Evolutionary conservation across 2,113 vertebrate genomes (phyloP).

Genomic region (Callorhinus ursinus): DNA sequence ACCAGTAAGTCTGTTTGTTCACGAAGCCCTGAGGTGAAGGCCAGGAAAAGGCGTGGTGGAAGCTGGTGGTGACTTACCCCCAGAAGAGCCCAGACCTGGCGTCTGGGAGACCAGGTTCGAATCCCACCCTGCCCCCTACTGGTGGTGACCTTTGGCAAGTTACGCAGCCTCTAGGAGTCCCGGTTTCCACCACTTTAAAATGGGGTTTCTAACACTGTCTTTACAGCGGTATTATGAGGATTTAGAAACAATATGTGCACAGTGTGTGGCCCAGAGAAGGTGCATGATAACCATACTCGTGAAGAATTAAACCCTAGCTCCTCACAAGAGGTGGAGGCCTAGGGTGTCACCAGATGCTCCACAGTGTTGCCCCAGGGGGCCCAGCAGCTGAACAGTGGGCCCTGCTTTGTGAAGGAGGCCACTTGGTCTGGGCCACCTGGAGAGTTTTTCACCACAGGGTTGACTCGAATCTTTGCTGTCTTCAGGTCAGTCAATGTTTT

Average conservation of each 20-base stretch:
- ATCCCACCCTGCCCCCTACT: neutral
- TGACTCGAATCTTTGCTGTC: neutral
- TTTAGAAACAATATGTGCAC: neutral
- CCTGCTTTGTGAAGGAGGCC: neutral
- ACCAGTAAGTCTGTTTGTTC: neutral
- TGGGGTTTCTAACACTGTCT: neutral
- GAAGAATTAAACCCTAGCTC: neutral
- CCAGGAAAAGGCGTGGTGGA: neutral
- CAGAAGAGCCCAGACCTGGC: neutral
- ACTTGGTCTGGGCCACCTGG: neutral
- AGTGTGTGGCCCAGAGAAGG: neutral
- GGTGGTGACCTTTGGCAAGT: neutral
- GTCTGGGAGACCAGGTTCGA: neutral
- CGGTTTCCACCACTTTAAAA: neutral
- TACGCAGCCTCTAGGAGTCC: neutral
- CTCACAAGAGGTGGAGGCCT: neutral
- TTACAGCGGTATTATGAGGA: neutral
- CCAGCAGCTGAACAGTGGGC: neutral
- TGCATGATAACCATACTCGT: neutral
- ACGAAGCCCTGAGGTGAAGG: neutral
- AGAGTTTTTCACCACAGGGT: neutral
- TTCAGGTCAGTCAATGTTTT: neutral
- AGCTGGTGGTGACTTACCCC: neutral
- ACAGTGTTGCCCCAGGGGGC: neutral
- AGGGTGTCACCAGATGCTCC: neutral